A percentile compares a stretch with the other conserved stretches of the same genome.
Conservation (phyloP, 1,140 invertebrate species). For the Cotesia glomerata region DNA sequence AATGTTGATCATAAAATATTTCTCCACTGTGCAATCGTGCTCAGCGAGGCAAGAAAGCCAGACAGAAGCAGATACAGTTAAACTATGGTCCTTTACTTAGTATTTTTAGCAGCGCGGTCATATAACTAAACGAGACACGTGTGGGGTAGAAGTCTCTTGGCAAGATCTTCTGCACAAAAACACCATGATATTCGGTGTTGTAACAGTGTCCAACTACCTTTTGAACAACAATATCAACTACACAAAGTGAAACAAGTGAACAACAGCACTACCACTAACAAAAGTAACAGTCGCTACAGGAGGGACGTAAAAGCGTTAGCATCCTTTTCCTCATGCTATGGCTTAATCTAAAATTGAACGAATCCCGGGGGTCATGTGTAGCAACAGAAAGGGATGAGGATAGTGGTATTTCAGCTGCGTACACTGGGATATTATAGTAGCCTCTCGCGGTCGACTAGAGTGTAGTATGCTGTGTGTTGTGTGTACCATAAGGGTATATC, state of each 20-base stretch:
- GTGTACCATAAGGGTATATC: too few relatives aligned
- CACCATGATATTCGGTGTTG: not conserved
- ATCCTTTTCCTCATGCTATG: conserved; percentile 1
- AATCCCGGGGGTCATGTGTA: conserved; percentile 38
- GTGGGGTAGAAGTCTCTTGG: not conserved
- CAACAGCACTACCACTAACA: not conserved
- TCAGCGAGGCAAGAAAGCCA: too few relatives aligned
- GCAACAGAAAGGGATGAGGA: not conserved
- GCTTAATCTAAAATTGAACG: conserved; percentile 49
- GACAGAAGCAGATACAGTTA: not conserved
- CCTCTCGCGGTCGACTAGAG: not conserved
- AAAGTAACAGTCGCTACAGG: not conserved
- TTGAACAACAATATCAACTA: not conserved
- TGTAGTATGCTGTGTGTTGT: not conserved
- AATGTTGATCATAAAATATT: not conserved
- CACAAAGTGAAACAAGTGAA: not conserved
- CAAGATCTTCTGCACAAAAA: not conserved
- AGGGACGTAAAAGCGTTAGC: not conserved
- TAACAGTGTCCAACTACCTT: not conserved
- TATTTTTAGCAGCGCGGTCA: not conserved
- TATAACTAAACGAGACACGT: conserved; percentile 5
- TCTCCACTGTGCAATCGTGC: not conserved
- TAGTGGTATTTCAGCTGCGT: not conserved
- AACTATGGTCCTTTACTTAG: not conserved
- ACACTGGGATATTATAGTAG: too few relatives aligned